Evolutionary conservation across 2,113 vertebrate species (phyloP).

Genomic region (Phalacrocorax aristotelis): DNA sequence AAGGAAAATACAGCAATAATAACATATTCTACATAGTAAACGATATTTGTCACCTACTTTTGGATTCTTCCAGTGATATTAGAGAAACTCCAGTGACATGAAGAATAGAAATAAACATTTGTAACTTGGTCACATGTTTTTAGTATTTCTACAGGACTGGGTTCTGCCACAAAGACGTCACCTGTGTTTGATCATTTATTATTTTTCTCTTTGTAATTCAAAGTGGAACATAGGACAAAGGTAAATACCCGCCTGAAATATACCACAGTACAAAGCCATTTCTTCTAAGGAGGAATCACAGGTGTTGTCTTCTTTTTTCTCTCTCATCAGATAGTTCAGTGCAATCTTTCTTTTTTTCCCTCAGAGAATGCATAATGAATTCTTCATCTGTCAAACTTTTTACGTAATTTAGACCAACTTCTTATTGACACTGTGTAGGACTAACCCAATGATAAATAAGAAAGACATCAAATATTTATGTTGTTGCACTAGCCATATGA

Average conservation of each 20-base stretch:
- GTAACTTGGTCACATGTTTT: background rate
- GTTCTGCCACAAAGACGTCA: background rate
- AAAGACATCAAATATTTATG: background rate
- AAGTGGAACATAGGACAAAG: background rate
- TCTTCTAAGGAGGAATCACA: background rate
- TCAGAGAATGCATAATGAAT: background rate
- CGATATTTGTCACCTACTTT: background rate
- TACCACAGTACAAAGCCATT: background rate
- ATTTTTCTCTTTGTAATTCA: background rate
- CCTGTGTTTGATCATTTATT: background rate
- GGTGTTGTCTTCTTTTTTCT: background rate
- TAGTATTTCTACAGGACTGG: background rate
- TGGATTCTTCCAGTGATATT: background rate
- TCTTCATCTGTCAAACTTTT: background rate
- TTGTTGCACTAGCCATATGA: background rate
- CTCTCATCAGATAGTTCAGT: background rate
- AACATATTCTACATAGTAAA: background rate
- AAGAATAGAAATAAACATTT: background rate
- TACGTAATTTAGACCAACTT: background rate
- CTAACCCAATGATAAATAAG: background rate
- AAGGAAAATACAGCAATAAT: background rate
- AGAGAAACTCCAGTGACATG: background rate
- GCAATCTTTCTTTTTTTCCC: background rate
- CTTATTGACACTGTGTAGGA: background rate
- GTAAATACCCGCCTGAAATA: background rate